phyloP scores from a whole-genome alignment of 2,113 vertebrate genomes.

The Chloebia gouldiae region DNA sequence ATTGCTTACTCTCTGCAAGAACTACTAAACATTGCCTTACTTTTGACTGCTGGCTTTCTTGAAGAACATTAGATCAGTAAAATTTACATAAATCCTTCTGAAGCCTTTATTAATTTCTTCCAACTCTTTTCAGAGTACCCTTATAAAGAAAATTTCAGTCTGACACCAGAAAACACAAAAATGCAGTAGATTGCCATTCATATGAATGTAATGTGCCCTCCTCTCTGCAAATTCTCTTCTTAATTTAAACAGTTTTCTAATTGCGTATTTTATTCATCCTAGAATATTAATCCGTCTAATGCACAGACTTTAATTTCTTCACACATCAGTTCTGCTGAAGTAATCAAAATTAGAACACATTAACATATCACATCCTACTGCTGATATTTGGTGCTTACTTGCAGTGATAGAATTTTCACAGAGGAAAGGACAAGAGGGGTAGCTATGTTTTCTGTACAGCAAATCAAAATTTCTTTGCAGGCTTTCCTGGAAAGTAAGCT shows the following conservation, averaged over 20 bases:
- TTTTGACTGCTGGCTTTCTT: background rate
- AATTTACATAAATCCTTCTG: background rate
- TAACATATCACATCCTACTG: conserved; percentile 39
- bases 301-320: conserved; percentile 60
- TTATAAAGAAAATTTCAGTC: background rate
- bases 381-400: conserved; percentile 38
- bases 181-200: background rate
- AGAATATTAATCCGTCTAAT: conserved; percentile 57
- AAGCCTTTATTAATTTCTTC: background rate
- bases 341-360: conserved; percentile 63
- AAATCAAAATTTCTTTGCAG: background rate
- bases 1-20: background rate
- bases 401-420: background rate
- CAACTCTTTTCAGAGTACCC: background rate
- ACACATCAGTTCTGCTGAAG: conserved; percentile 64
- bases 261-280: conserved; percentile 28
- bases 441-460: background rate
- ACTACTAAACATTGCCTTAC: background rate
- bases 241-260: conserved; percentile 45
- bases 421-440: background rate
- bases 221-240: background rate
- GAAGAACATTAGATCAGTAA: background rate
- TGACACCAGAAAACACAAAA: background rate
- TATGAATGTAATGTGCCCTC: background rate
- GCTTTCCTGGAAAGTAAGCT: background rate